Base-by-base conservation (phyloP, 2,888 invertebrate species). In the Eumacrocentrus americanus region DNA sequence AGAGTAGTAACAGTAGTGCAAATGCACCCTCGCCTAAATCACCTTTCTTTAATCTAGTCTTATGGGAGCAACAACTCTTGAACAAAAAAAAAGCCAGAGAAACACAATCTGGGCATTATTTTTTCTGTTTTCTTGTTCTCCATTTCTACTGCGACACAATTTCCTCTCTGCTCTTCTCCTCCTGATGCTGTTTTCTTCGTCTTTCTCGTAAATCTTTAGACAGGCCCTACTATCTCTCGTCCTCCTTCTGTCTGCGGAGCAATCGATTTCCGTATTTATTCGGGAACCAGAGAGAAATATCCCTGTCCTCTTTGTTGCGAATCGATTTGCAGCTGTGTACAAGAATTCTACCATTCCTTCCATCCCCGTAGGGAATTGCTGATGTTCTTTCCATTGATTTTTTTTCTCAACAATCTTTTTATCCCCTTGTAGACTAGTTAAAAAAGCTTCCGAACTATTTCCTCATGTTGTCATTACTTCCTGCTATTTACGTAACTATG, bases 11-110 rank as follows among this genome's bases (percentile, higher is more conserved):
- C 14, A 59, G 74, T 76, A 77, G 74, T 69, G 72, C 67, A 63
- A 68, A 67, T 76, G 77, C 75, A 78, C 74, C 70, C 68, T 59
- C 60, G 70, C 9, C 72, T 71, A 71, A 60, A 66, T 69, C 70
- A 70, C 72, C 69, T 64, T 70, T 54, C 64, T 58, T 63, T 67
- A 65, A 67, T 65, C 20, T 75, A 72, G 71, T 73, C 67, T 73
- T 72, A 83, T 84, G 84, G 84, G 84, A 84, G 84, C 84, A 85
- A 84, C 84, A 84, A 84, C 84, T 70, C 71, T 66, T 60, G n/a
- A n/a, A n/a, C n/a, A n/a, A n/a, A n/a, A n/a, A n/a, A n/a, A n/a
- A n/a, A n/a, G 40, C n/a, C 38, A 38, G 23, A 20, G 23, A 12
- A 40, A 52, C 12, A 25, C 22, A 52, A 40, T 64, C 53, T 58